phyloP scores from a whole-genome alignment of 2,113 vertebrate genomes.

The Coptodon rendalli region DNA sequence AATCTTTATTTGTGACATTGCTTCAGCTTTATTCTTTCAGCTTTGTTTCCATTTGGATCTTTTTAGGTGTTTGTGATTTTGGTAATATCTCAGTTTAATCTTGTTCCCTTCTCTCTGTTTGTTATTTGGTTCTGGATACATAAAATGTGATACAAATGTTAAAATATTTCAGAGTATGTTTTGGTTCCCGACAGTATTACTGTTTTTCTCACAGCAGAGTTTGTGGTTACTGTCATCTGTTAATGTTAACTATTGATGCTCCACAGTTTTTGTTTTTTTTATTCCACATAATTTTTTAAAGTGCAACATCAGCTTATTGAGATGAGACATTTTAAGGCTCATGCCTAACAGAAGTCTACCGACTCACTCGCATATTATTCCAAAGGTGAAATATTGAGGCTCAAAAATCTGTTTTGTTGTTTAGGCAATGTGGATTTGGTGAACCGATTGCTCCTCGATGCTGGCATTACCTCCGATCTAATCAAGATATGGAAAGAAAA shows the following conservation, averaged over 20 bases:
- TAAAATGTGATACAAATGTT: not conserved
- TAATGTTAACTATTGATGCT: not conserved
- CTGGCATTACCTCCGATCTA: constrained; percentile 88
- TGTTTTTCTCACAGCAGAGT: not conserved
- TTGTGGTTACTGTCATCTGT: not conserved
- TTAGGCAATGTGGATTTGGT: constrained; percentile 86
- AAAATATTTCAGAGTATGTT: not conserved
- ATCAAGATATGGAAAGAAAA: constrained; percentile 82
- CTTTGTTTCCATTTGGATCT: not conserved
- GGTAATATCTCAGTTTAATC: not conserved
- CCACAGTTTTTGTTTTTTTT: not conserved
- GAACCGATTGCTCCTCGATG: constrained; percentile 86
- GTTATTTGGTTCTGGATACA: not conserved
- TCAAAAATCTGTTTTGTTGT: not conserved
- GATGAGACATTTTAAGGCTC: not conserved
- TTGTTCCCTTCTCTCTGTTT: not conserved
- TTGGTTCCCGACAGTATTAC: not conserved
- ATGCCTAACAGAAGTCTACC: not conserved
- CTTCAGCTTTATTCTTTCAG: not conserved
- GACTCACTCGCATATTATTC: not conserved
- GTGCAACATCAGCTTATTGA: not conserved
- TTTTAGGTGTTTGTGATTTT: not conserved
- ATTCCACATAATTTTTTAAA: not conserved
- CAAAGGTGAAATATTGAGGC: not conserved
- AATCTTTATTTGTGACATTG: not conserved